phyloP scores from a whole-genome alignment of 2,888 invertebrate genomes.

The Spilosoma lubricipeda region DNA sequence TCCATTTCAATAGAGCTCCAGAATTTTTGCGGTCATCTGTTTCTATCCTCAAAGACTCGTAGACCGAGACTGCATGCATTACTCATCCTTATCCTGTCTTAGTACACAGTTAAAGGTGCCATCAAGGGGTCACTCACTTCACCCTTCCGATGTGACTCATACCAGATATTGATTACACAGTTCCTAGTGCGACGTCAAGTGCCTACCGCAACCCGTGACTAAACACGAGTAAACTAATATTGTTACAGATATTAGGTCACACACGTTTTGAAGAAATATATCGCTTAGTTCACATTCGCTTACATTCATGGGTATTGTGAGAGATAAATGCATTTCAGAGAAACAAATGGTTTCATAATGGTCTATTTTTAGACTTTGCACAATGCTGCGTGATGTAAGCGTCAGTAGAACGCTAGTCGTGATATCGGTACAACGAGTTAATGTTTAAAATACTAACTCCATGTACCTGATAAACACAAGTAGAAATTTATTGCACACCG shows the following conservation, averaged over 20 bases:
- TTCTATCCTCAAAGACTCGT: too few relatives aligned
- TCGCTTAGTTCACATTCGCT: not conserved
- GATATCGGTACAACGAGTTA: not conserved
- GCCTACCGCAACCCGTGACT: not conserved
- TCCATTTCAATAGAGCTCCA: not conserved
- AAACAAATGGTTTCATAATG: not conserved
- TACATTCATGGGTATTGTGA: not conserved
- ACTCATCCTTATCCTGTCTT: not conserved
- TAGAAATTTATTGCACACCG: not conserved
- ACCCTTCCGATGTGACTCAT: not conserved
- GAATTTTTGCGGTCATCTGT: not conserved
- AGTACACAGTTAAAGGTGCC: not conserved
- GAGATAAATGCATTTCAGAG: not conserved
- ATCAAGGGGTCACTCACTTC: not conserved
- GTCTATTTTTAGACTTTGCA: not conserved
- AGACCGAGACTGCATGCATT: not conserved
- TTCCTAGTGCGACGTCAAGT: not conserved
- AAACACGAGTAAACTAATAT: not conserved
- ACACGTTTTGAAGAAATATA: not conserved
- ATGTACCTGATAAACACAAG: not conserved
- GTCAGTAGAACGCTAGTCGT: not conserved
- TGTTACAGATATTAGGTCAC: not conserved
- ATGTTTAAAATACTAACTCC: too few relatives aligned
- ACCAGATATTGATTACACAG: not conserved
- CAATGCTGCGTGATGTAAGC: not conserved